phyloP scores from a whole-genome alignment of 2,888 invertebrate species.

The Drosophila nigricruria region DNA sequence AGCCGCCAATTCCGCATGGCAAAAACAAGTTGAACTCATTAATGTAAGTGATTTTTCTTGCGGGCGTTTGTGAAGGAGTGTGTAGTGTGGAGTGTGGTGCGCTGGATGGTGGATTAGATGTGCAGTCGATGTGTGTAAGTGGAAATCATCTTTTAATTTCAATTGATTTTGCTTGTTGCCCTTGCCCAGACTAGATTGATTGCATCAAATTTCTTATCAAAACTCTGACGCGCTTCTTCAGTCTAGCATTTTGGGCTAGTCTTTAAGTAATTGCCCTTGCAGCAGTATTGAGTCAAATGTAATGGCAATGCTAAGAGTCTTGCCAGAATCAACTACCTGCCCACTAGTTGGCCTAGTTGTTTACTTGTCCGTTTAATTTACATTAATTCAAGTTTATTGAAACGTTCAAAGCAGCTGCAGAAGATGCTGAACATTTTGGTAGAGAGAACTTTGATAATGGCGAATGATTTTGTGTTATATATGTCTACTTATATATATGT shows the following conservation, averaged over 20 bases:
- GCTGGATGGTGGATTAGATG: background rate
- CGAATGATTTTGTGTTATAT: background rate
- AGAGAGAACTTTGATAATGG: background rate
- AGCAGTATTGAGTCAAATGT: background rate
- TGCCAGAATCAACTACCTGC: background rate
- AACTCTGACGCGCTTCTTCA: conserved; percentile 45
- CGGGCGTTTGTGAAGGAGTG: conserved; percentile 53
- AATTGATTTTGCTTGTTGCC: conserved; percentile 79
- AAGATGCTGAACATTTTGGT: background rate
- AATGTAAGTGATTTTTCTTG: conserved; percentile 81
- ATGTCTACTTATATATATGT: too few relatives aligned
- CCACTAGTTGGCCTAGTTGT: conserved; percentile 5
- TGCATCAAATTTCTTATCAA: conserved; percentile 77
- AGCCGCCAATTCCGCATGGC: conserved; percentile 60
- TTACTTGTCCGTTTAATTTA: conserved; percentile 64
- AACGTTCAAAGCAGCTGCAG: background rate
- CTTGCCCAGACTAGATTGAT: conserved; percentile 73
- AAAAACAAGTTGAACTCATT: conserved; percentile 80
- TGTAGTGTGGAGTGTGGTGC: background rate
- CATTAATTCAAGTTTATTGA: conserved; percentile 51
- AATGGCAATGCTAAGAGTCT: background rate
- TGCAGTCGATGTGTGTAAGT: conserved; percentile 13
- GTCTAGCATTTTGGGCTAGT: conserved; percentile 42
- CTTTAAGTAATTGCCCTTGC: conserved; percentile 73
- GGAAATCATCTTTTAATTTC: conserved; percentile 81